Evolutionary conservation across 2,888 invertebrate species (phyloP).

Genomic region (Coelogynopora nodosa): DNA sequence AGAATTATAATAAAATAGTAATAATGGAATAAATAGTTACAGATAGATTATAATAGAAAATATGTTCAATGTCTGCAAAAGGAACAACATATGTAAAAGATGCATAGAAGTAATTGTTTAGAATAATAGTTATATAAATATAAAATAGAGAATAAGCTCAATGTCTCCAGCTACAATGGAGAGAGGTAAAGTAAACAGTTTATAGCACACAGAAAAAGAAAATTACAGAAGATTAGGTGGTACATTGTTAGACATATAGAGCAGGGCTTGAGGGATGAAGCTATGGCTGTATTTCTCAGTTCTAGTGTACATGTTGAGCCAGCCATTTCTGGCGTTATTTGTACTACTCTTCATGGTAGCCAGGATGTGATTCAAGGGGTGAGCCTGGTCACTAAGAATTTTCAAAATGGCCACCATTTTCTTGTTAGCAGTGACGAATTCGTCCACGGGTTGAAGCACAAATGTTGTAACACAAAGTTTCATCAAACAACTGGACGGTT

Average conservation of each 20-base stretch:
- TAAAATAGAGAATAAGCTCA: neutral
- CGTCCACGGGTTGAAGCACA: too few species aligned
- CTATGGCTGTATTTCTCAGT: conserved; percentile 28
- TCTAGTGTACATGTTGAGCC: conserved; percentile 28
- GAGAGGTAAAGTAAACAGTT: conserved; percentile 8
- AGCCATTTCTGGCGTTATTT: conserved; percentile 28
- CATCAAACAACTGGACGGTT: too few species aligned
- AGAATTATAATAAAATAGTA: neutral
- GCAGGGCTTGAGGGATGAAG: conserved; percentile 31
- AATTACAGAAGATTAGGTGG: conserved; percentile 28
- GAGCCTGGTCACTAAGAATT: too few species aligned
- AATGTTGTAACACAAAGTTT: too few species aligned
- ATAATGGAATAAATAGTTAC: neutral
- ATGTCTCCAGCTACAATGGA: conserved; percentile 1
- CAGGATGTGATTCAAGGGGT: conserved; percentile 31
- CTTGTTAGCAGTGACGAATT: too few species aligned
- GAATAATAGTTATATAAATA: neutral
- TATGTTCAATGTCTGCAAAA: neutral
- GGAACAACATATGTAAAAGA: neutral
- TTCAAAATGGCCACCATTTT: too few species aligned
- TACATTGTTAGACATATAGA: conserved; percentile 31
- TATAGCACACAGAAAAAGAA: conserved; percentile 28
- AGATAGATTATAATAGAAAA: neutral
- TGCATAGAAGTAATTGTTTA: neutral
- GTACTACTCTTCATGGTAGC: conserved; percentile 28